A percentile compares a stretch with the other conserved stretches of the same genome.
Evolutionary conservation across 2,113 vertebrate genomes (phyloP).

Genomic region (Centropristis striata): DNA sequence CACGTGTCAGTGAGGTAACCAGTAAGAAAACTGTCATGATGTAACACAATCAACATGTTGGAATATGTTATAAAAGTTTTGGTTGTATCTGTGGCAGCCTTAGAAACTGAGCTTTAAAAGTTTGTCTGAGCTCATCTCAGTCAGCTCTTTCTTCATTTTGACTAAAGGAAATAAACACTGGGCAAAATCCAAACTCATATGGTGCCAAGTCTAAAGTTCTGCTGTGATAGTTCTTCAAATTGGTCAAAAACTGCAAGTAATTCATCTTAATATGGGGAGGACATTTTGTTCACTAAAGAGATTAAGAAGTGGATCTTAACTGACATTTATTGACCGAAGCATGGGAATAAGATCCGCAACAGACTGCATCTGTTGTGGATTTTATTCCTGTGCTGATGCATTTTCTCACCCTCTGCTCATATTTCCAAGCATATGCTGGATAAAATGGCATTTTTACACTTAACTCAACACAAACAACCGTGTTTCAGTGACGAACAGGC

Average conservation of each 20-base stretch:
- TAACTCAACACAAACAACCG: neutral
- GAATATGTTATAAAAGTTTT: neutral
- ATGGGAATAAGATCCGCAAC: no score
- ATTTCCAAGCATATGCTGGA: neutral
- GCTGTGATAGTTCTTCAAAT: constrained; percentile 3
- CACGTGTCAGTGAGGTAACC: neutral
- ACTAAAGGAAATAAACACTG: constrained; percentile 25
- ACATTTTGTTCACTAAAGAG: constrained; percentile 6
- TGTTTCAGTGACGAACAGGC: neutral
- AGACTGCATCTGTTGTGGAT: neutral
- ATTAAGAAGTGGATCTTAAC: neutral
- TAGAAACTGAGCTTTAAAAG: neutral
- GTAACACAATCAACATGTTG: neutral
- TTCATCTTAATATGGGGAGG: neutral
- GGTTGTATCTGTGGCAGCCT: neutral
- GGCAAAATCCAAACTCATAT: neutral
- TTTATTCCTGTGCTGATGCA: no score
- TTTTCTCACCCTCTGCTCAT: neutral
- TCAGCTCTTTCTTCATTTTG: constrained; percentile 16
- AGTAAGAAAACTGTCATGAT: neutral
- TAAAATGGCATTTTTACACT: neutral
- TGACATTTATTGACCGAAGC: constrained; percentile 17
- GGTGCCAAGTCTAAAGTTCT: neutral
- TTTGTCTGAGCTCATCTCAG: neutral
- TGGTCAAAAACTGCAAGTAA: neutral